phyloP scores from a whole-genome alignment of 2,797 vertebrate genomes.

The Semotilus atromaculatus region DNA sequence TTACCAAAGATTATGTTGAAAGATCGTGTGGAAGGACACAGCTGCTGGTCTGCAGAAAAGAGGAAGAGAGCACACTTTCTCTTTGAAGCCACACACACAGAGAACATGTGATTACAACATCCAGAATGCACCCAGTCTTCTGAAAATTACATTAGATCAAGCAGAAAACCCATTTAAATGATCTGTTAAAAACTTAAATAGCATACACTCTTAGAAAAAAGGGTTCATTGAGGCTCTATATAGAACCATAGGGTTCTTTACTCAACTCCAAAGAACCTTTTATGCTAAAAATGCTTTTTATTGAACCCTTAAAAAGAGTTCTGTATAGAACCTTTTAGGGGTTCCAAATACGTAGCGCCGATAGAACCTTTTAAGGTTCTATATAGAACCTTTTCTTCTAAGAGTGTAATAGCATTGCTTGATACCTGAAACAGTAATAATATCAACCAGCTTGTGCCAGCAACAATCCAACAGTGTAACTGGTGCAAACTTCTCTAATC shows the following conservation, averaged over 20 bases:
- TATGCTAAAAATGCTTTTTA: too few species aligned
- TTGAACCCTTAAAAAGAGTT: too few species aligned
- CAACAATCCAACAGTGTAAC: neutral
- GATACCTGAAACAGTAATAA: too few species aligned
- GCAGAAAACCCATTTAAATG: neutral
- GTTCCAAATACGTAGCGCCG: too few species aligned
- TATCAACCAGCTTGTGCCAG: neutral
- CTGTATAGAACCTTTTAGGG: too few species aligned
- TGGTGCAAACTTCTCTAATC: neutral
- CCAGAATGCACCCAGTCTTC: neutral
- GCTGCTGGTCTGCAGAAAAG: neutral
- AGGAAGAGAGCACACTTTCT: neutral
- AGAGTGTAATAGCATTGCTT: neutral
- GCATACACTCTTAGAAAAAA: too few species aligned
- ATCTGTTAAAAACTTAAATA: neutral
- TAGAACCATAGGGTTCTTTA: too few species aligned
- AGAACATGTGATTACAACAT: neutral
- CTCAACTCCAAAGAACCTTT: too few species aligned
- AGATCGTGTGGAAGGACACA: conserved; percentile 8
- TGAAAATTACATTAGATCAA: neutral
- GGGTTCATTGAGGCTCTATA: too few species aligned
- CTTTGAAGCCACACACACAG: neutral
- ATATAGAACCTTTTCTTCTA: too few species aligned
- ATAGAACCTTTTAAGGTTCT: too few species aligned
- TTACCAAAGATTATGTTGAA: conserved; percentile 10